Base-by-base conservation (phyloP, 2,113 vertebrate species). In the Lonchura striata region DNA sequence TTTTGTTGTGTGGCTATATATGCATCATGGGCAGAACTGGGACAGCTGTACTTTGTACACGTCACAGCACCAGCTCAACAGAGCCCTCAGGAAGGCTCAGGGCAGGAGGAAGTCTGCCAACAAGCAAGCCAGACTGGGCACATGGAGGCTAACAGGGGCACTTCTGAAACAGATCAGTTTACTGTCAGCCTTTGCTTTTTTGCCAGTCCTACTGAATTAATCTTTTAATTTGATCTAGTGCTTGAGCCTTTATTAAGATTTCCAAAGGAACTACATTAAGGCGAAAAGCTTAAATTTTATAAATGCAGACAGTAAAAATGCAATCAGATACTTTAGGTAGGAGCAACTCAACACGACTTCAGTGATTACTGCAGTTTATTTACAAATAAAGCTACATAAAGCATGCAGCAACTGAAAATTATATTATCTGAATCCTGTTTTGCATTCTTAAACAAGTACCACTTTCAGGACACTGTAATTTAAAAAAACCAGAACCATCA, bases 1-100 rank as follows among this genome's bases (percentile, higher is more conserved):
- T 54, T 79, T 27, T 39, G 59, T 56, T 44, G 64, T 35, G 1
- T 1, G 20, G 35, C 33, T 56, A 11, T n/a, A 64, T 35, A 16
- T 5, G 21, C 57, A 76, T 18, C 41, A 30, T 9, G n/a, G 2
- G 1, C 4, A 0, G 7, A 69, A 25, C 33, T 39, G 31, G n/a
- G 28, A 15, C 41, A 56, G 37, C 59, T 72, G 37, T 11, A 24
- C 37, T 56, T 47, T 7, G 14, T 41, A 5, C 7, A 9, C 2
- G 1, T 24, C 61, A 49, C 30, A 59, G 47, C 52, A 54, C 2
- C 47, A 63, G 53, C 46, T 82, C 52, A 27, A 27, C 60, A 56
- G 24, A 68, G 47, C 49, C 31, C 44, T 50, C 25, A 9, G 42
- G 16, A 65, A 47, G 60, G 47, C 35, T 66, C 25, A 12, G 25